Conservation (phyloP, 2,797 vertebrate genomes). For the Anguilla anguilla region DNA sequence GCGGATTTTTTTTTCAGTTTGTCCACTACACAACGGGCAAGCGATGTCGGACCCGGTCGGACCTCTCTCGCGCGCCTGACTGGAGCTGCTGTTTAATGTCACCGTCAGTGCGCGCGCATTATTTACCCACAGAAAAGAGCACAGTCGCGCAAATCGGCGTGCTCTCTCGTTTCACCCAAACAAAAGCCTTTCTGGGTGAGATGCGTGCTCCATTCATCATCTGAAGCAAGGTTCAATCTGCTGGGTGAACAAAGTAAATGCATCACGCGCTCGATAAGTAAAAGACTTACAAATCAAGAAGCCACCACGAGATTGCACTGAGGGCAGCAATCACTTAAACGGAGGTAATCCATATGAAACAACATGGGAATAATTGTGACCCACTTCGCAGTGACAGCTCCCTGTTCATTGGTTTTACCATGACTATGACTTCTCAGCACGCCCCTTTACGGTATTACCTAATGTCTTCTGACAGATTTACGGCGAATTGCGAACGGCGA, state of each 20-base stretch:
- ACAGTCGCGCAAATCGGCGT: neutral
- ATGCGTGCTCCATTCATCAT: neutral
- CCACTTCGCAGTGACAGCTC: slow-evolving; percentile 29
- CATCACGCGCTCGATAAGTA: neutral
- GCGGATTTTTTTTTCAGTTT: neutral
- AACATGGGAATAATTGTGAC: slow-evolving; percentile 25
- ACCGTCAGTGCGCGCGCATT: slow-evolving; percentile 2
- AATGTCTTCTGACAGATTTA: slow-evolving; percentile 23
- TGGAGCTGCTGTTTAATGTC: neutral
- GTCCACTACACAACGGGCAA: neutral
- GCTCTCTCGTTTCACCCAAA: neutral
- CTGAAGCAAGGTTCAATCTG: slow-evolving; percentile 9
- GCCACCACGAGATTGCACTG: neutral
- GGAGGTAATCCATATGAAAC: slow-evolving; percentile 25
- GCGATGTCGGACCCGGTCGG: neutral
- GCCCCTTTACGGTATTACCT: slow-evolving; percentile 15
- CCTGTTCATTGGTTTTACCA: slow-evolving; percentile 1
- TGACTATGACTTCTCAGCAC: slow-evolving; percentile 9
- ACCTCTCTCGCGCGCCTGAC: neutral
- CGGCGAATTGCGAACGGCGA: slow-evolving; percentile 4
- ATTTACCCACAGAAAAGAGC: neutral
- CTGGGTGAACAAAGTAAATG: neutral
- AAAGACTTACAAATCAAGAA: neutral
- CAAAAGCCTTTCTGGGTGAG: neutral
- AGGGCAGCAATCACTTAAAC: slow-evolving; percentile 8